These are phyloP conservation scores for Microcebus griseorufus DNA, from an alignment of 2,113 vertebrate genomes.

Conservation along the genomic window DNA sequence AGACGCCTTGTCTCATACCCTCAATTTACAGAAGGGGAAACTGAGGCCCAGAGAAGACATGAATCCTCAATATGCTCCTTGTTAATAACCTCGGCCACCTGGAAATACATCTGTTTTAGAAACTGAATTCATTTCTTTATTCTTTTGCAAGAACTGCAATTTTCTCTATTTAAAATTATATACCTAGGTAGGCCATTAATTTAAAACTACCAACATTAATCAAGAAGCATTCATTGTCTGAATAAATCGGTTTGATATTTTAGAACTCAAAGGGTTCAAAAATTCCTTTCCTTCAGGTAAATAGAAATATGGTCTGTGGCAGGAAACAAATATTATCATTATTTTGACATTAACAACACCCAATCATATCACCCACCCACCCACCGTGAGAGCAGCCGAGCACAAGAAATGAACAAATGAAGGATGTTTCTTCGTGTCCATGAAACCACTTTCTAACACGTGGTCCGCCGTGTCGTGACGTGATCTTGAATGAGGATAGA, in stretches of 20 bases:
- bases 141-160: not conserved
- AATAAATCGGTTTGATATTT: not conserved
- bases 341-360: not conserved
- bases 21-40: not conserved
- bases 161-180: not conserved
- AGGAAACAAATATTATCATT: not conserved
- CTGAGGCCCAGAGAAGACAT: not conserved
- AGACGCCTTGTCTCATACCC: not conserved
- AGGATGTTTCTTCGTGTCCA: not conserved
- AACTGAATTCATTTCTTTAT: not conserved
- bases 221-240: not conserved
- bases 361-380: rapidly evolving
- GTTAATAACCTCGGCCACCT: not conserved
- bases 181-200: not conserved
- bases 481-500: not conserved
- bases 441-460: not conserved
- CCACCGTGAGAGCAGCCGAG: rapidly evolving
- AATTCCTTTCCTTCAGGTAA: not conserved
- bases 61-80: not conserved
- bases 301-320: not conserved
- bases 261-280: not conserved
- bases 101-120: not conserved
- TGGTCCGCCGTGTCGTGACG: too few relatives aligned
- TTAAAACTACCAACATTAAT: not conserved
- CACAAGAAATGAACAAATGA: not conserved